phyloP scores from a whole-genome alignment of 1,140 invertebrate genomes.

The silkworm (Bombyx mori) region DNA sequence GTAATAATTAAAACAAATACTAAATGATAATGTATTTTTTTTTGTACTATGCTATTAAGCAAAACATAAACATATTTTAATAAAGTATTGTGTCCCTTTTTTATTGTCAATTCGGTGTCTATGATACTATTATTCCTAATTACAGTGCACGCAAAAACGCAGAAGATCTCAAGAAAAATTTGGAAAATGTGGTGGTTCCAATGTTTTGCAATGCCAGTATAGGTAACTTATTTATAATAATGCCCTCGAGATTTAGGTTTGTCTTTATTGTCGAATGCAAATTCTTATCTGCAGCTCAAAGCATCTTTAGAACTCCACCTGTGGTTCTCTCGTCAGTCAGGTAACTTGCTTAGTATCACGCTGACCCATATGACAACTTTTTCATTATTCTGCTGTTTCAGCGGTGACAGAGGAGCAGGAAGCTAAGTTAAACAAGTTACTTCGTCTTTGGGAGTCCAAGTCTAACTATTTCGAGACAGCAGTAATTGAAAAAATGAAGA shows the following conservation, averaged over 20 bases:
- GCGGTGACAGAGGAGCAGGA: conserved; percentile 89
- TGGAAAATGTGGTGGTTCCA: conserved; percentile 95
- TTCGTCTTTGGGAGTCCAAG: conserved; percentile 96
- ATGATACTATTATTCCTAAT: conserved; percentile 71
- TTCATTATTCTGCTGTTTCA: conserved; percentile 66
- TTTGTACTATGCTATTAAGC: not conserved
- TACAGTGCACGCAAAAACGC: conserved; percentile 94
- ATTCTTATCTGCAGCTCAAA: conserved; percentile 55
- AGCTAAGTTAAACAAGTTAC: conserved; percentile 90
- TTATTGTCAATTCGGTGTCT: conserved; percentile 58
- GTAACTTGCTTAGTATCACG: conserved; percentile 57
- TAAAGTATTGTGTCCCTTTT: conserved; percentile 11
- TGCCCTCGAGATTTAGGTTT: conserved; percentile 64
- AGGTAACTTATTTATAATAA: conserved; percentile 73
- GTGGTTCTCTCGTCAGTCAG: conserved; percentile 55
- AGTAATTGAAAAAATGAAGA: conserved; percentile 88
- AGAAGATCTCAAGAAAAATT: conserved; percentile 89
- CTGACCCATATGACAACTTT: conserved; percentile 42
- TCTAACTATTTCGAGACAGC: conserved; percentile 91
- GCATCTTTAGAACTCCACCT: conserved; percentile 51
- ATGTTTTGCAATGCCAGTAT: conserved; percentile 95
- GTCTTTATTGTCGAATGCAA: conserved; percentile 46
- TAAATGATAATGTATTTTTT: not conserved
- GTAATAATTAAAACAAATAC: too few species aligned
- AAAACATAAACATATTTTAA: not conserved